Percentiles rank a stretch among this genome's conserved stretches.
Evolutionary conservation across 2,888 invertebrate genomes (phyloP).

Genomic region (Teleiodes luculella): DNA sequence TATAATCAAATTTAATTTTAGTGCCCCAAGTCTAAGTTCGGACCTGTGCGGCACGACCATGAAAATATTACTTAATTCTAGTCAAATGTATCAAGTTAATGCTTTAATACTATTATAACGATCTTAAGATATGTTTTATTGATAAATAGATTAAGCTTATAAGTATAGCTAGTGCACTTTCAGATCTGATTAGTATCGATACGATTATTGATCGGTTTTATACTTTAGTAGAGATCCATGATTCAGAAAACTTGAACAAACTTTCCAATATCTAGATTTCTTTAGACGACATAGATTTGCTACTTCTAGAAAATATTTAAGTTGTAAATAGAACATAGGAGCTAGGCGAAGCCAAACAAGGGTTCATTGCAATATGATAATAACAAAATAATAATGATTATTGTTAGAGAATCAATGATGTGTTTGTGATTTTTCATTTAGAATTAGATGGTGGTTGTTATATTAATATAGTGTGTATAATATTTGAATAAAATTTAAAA

Average conservation of each 20-base stretch:
- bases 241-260: background rate
- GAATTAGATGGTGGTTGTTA: constrained; percentile 49
- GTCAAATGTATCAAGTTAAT: background rate
- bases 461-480: constrained; percentile 17
- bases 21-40: too few relatives aligned
- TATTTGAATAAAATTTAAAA: background rate
- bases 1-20: too few relatives aligned
- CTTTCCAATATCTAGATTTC: background rate
- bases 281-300: constrained; percentile 11
- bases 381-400: constrained; percentile 10
- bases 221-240: background rate
- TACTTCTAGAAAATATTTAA: constrained; percentile 8
- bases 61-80: background rate
- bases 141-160: background rate
- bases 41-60: too few relatives aligned
- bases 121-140: background rate
- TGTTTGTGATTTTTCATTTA: constrained; percentile 43
- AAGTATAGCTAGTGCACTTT: constrained; percentile 5
- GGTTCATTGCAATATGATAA: constrained; percentile 6
- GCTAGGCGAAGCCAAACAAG: constrained; percentile 16
- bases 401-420: constrained; percentile 26
- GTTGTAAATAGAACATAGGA: constrained; percentile 13
- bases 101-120: background rate
- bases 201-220: background rate
- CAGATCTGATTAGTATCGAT: background rate